Conservation (phyloP, 2,113 vertebrate genomes). For the Scomber colias region DNA sequence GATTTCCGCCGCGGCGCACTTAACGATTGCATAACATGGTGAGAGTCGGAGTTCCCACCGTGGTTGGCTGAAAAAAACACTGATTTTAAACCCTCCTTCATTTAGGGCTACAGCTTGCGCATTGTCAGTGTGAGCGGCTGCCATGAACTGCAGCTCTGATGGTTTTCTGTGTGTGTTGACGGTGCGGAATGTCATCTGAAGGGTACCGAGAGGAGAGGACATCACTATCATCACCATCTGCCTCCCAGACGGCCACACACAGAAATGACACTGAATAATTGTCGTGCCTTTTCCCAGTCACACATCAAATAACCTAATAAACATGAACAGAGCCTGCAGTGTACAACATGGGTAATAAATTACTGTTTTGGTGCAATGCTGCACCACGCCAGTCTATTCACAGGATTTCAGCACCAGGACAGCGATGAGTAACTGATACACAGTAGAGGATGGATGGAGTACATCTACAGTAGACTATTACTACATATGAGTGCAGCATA, state of each 20-base stretch:
- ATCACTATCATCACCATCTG: slow-evolving; percentile 45
- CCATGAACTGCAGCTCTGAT: slow-evolving; percentile 30
- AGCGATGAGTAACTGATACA: background rate
- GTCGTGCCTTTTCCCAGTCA: background rate
- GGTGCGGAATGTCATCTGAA: slow-evolving; percentile 83
- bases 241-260: slow-evolving; percentile 6
- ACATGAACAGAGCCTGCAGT: background rate
- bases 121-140: slow-evolving; percentile 7
- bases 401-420: slow-evolving; percentile 30
- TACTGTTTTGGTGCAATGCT: slow-evolving; percentile 66
- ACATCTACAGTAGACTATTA: background rate
- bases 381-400: slow-evolving; percentile 48
- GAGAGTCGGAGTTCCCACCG: slow-evolving; percentile 57
- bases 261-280: background rate
- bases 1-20: slow-evolving; percentile 73
- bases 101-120: slow-evolving; percentile 17
- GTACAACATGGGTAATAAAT: slow-evolving; percentile 13
- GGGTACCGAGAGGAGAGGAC: slow-evolving; percentile 69
- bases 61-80: slow-evolving; percentile 30
- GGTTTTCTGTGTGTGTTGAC: slow-evolving; percentile 12
- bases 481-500: background rate
- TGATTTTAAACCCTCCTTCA: slow-evolving; percentile 24
- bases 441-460: background rate
- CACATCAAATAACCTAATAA: background rate
- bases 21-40: slow-evolving; percentile 75